Evolutionary conservation across 1,140 invertebrate species (phyloP).

Genomic region (Lineus longissimus): DNA sequence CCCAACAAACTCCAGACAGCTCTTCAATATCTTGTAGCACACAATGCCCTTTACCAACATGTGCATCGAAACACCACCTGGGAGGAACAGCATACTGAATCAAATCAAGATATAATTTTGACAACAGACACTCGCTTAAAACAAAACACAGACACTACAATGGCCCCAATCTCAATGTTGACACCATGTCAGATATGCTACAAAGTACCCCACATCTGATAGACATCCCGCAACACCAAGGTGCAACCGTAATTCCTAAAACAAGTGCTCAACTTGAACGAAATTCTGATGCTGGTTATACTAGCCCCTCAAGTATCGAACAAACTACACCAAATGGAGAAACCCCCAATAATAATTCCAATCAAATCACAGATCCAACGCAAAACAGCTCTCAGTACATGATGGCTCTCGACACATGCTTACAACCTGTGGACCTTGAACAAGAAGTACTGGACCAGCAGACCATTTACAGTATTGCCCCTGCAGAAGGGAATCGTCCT

Average conservation of each 20-base stretch:
- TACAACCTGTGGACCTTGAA: conserved; percentile 21
- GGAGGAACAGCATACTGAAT: neutral
- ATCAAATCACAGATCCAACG: neutral
- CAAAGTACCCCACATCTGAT: too few species aligned
- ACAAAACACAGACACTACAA: neutral
- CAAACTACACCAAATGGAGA: neutral
- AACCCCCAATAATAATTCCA: neutral
- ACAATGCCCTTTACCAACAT: neutral
- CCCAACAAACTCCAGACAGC: neutral
- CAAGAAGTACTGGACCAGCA: conserved; percentile 20
- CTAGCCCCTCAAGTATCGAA: neutral
- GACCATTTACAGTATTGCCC: conserved; percentile 14
- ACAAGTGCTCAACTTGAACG: neutral
- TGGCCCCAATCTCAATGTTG: neutral
- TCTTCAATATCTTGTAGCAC: neutral
- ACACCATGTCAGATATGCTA: too few species aligned
- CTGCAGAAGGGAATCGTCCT: neutral
- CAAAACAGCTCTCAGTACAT: neutral
- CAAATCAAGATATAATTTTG: neutral
- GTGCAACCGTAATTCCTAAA: too few species aligned
- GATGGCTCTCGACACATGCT: conserved; percentile 16
- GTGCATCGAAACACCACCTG: neutral
- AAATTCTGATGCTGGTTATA: neutral
- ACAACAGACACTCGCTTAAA: neutral
- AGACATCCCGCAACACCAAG: too few species aligned